Evolutionary conservation across 1,140 invertebrate genomes (phyloP).

Genomic region (Dendrolimus punctatus): DNA sequence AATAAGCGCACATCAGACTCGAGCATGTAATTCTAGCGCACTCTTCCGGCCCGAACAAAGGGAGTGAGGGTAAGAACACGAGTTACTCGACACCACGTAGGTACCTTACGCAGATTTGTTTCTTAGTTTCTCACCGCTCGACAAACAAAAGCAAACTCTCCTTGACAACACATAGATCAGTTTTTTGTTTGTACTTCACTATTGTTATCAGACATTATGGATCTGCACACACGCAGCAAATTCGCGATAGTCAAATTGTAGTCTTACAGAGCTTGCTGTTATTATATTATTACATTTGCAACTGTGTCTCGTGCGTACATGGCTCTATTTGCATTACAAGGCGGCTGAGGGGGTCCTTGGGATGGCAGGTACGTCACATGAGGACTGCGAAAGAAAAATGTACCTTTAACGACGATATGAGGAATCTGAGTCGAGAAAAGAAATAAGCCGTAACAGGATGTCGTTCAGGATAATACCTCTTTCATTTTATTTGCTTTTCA

Average conservation of each 20-base stretch:
- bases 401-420: conserved; percentile 67
- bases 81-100: conserved; percentile 67
- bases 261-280: conserved; percentile 60
- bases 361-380: conserved; percentile 54
- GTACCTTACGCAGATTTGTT: conserved; percentile 70
- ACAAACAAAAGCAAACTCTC: conserved; percentile 41
- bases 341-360: conserved; percentile 47
- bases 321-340: conserved; percentile 59
- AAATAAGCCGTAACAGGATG: conserved; percentile 68
- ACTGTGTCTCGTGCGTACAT: conserved; percentile 59
- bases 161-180: conserved; percentile 25
- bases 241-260: conserved; percentile 72
- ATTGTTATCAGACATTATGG: conserved; percentile 44
- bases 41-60: conserved; percentile 70
- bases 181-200: conserved; percentile 23
- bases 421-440: conserved; percentile 60
- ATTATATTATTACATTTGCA: conserved; percentile 68
- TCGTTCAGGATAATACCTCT: conserved; percentile 65
- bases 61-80: conserved; percentile 69
- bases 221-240: conserved; percentile 52
- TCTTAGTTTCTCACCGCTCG: conserved; percentile 44
- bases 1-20: conserved; percentile 71
- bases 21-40: conserved; percentile 71
- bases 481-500: conserved; percentile 51
- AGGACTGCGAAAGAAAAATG: conserved; percentile 70